phyloP scores from a whole-genome alignment of 2,113 vertebrate genomes.

The Anhinga rufa region DNA sequence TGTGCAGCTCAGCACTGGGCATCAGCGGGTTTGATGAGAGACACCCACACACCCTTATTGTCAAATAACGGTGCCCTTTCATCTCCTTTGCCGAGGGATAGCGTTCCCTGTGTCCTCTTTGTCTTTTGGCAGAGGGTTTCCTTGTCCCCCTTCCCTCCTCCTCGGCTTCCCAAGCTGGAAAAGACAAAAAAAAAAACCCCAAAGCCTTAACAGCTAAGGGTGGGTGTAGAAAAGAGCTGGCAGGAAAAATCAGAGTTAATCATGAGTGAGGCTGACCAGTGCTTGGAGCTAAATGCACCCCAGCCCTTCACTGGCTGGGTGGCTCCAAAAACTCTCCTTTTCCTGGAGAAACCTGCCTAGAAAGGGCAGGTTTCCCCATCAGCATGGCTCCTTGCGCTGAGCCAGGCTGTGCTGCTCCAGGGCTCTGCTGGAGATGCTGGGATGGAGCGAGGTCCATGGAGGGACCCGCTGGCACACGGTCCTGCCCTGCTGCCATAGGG shows the following conservation, averaged over 20 bases:
- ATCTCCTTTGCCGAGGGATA: constrained; percentile 30
- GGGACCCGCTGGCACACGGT: fast-evolving
- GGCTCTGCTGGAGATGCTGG: not conserved
- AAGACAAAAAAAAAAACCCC: not conserved
- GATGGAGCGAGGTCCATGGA: fast-evolving
- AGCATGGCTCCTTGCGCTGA: fast-evolving
- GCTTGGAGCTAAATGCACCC: not conserved
- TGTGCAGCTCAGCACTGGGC: constrained; percentile 40
- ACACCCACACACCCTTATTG: constrained; percentile 44
- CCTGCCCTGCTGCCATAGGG: not conserved
- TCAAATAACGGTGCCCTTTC: constrained; percentile 33
- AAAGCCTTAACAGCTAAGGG: not conserved
- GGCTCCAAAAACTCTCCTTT: not conserved
- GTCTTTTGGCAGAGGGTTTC: not conserved
- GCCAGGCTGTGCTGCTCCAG: not conserved
- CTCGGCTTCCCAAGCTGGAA: not conserved
- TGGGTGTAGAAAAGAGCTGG: not conserved
- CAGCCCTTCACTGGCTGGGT: fast-evolving
- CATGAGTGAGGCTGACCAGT: not conserved
- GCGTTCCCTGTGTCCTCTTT: not conserved
- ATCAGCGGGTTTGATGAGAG: not conserved
- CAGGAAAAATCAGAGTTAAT: not conserved
- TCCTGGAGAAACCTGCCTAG: not conserved
- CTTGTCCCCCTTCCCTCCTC: not conserved
- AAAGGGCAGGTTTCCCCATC: not conserved